These are phyloP conservation scores for Eucidaris tribuloides DNA, from an alignment of 35 echinoderm and acorn worm genomes.

Conservation along the genomic window DNA sequence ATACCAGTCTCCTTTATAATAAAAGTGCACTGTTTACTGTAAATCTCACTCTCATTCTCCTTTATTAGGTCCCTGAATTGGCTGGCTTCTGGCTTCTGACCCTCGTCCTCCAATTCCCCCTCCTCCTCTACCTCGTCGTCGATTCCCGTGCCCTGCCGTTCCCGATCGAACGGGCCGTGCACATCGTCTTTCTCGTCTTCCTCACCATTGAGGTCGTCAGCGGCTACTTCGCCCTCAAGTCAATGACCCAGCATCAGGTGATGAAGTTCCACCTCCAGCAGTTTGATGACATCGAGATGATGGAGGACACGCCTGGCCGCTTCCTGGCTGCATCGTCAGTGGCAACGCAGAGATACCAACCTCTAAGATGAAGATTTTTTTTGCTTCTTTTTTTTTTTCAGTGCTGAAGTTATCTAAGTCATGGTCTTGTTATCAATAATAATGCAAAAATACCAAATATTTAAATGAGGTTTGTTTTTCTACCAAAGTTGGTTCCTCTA, in stretches of 20 bases:
- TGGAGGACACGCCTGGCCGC: conserved; percentile 3
- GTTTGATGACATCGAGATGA: conserved; percentile 83
- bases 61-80: conserved; percentile 99
- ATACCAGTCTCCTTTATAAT: too few relatives aligned
- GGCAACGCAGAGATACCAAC: conserved; percentile 7
- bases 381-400: too few relatives aligned
- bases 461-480: too few relatives aligned
- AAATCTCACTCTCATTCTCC: too few relatives aligned
- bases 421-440: too few relatives aligned
- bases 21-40: too few relatives aligned
- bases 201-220: conserved; percentile 53
- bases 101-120: conserved; percentile 82
- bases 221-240: conserved; percentile 75
- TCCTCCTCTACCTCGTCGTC: conserved; percentile 67
- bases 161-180: conserved; percentile 72
- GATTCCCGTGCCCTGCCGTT: conserved; percentile 49
- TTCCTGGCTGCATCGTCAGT: not conserved
- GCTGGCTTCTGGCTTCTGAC: conserved; percentile 98
- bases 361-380: conserved; percentile 19
- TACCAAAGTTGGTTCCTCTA: too few relatives aligned
- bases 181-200: conserved; percentile 75
- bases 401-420: too few relatives aligned
- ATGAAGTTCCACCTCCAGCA: conserved; percentile 98
- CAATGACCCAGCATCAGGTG: conserved; percentile 85
- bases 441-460: too few relatives aligned